phyloP scores from a whole-genome alignment of 1,140 invertebrate species.

The Calephelis virginiensis region DNA sequence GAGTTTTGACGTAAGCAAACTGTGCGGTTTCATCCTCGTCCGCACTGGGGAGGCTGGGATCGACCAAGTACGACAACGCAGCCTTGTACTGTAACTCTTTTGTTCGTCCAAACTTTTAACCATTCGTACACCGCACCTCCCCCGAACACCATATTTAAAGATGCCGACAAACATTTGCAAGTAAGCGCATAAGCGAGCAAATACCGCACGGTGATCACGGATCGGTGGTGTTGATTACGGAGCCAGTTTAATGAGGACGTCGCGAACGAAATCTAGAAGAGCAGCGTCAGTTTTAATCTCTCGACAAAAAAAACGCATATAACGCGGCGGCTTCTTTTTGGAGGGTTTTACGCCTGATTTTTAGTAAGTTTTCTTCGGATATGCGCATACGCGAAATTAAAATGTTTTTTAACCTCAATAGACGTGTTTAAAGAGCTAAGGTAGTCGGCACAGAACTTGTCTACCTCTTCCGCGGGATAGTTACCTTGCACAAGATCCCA shows the following conservation, averaged over 20 bases:
- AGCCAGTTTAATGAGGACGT: slow-evolving; percentile 9
- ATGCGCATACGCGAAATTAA: slow-evolving; percentile 4
- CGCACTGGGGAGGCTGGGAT: neutral
- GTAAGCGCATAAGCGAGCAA: slow-evolving; percentile 10
- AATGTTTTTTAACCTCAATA: slow-evolving; percentile 10
- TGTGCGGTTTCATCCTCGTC: slow-evolving; percentile 15
- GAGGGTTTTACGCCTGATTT: neutral
- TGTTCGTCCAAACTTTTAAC: slow-evolving; percentile 12
- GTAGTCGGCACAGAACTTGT: slow-evolving; percentile 12
- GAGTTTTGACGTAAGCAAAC: neutral
- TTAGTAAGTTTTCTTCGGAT: slow-evolving; percentile 2
- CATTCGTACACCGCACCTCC: neutral
- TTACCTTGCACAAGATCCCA: slow-evolving; percentile 14
- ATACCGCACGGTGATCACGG: slow-evolving; percentile 2
- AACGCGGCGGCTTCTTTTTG: neutral
- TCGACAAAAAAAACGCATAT: neutral
- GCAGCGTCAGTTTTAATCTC: slow-evolving; percentile 11
- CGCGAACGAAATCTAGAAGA: slow-evolving; percentile 1
- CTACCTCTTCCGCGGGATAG: slow-evolving; percentile 6
- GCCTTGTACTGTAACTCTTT: slow-evolving; percentile 5
- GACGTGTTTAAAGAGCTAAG: neutral
- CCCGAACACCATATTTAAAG: slow-evolving; percentile 1
- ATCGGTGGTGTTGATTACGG: slow-evolving; percentile 6
- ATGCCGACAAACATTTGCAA: slow-evolving; percentile 11
- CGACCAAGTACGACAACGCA: slow-evolving; percentile 5